Base-by-base conservation (phyloP, 2,888 invertebrate genomes). In the Nomada lathburiana region DNA sequence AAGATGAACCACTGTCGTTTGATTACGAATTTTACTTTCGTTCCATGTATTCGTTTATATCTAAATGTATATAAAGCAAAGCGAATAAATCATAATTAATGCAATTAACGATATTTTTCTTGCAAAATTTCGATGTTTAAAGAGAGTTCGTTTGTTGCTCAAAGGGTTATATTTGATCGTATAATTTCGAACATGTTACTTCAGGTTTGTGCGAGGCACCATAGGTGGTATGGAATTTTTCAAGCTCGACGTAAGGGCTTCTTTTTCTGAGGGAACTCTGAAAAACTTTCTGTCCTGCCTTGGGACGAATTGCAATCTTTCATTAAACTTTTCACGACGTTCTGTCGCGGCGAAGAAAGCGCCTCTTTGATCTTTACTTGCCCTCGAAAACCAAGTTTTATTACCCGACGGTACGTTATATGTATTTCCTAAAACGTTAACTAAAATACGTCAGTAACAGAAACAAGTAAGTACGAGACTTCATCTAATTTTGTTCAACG, bases 271-370 rank as follows among this genome's bases (percentile, higher is more conserved):
- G 20, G 18, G 47, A 29, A 52, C 55, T 64, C n/a, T 20, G 26
- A 44, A n/a, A n/a, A 73, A 65, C 55, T 65, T 65, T 73, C 65
- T 55, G 44, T n/a, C 52, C 42, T 55, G 55, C 44, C 47, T 73
- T 57, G 65, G 65, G 65, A 65, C 65, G 65, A 64, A 53, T 72
- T 53, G 72, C 53, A 18, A 57, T 57, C 65, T 73, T 73, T 65
- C 73, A 73, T 73, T 73, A 73, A 73, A 73, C 47, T 73, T 65
- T 65, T 65, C 73, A 65, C 44, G 55, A 73, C 55, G 57, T 65
- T 73, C 55, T 65, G 65, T 65, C 29, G 42, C 26, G 47, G 57
- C 57, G 18, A 29, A n/a, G 13, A 23, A 20, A 57, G 23, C 36
- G 47, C 57, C 44, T 1, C 57, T 73, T 73, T 73, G 73, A 73